Conservation (phyloP, 2,888 invertebrate genomes). For the Campoplex nolae region DNA sequence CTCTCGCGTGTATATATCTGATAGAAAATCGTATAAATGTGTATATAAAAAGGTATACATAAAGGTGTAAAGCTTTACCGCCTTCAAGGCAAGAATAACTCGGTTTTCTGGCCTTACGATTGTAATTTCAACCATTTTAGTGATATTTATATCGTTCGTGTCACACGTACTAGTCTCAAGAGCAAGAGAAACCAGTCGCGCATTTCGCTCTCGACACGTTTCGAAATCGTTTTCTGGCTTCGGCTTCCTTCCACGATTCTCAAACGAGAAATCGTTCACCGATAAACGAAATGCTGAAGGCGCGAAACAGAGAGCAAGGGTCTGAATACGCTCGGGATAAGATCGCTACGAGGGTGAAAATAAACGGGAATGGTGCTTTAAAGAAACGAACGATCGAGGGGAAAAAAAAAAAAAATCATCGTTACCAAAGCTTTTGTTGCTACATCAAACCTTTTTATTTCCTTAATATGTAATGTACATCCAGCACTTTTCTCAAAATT, state of each 20-base stretch:
- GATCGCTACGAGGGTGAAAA: conserved; percentile 35
- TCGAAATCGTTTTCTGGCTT: conserved; percentile 52
- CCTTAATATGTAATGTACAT: neutral
- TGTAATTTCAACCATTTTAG: conserved; percentile 64
- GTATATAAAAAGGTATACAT: neutral
- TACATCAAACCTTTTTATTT: conserved; percentile 2
- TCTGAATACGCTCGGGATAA: conserved; percentile 21
- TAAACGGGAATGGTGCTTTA: conserved; percentile 21
- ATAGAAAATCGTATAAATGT: conserved; percentile 48
- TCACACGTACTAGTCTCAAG: conserved; percentile 35
- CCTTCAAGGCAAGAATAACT: conserved; percentile 28
- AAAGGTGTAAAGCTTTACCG: conserved; percentile 22
- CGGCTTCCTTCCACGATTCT: conserved; percentile 34
- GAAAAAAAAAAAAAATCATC: neutral
- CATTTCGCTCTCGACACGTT: conserved; percentile 34
- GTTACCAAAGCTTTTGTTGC: neutral
- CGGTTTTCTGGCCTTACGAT: conserved; percentile 45
- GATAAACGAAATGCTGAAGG: conserved; percentile 54
- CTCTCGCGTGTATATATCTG: neutral
- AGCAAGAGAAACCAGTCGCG: conserved; percentile 6
- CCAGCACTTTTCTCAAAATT: neutral
- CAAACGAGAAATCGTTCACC: conserved; percentile 54
- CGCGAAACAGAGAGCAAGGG: conserved; percentile 32
- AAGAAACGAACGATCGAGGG: conserved; percentile 12
- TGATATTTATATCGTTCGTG: conserved; percentile 66